Conservation (phyloP, 2,888 invertebrate genomes). For the Ornithoptera priamus region DNA sequence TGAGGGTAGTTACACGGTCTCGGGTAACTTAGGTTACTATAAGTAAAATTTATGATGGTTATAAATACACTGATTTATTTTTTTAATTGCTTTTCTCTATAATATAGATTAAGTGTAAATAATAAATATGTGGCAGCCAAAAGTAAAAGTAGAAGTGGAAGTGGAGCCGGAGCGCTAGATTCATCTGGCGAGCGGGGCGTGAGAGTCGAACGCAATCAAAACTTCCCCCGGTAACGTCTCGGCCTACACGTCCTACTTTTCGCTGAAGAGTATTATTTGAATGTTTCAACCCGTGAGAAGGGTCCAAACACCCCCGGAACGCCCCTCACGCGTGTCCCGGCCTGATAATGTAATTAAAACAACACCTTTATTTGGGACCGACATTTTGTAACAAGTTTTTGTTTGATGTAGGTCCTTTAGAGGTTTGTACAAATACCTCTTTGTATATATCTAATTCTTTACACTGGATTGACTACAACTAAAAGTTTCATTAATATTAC, state of each 20-base stretch:
- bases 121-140: background rate
- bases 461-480: too few relatives aligned
- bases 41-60: too few relatives aligned
- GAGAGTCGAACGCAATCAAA: slow-evolving; percentile 74
- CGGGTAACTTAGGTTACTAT: too few relatives aligned
- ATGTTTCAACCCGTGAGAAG: slow-evolving; percentile 78
- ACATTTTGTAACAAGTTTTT: slow-evolving; percentile 59
- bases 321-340: slow-evolving; percentile 64
- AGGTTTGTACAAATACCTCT: background rate
- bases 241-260: slow-evolving; percentile 56
- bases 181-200: slow-evolving; percentile 65
- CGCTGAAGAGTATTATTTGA: slow-evolving; percentile 77
- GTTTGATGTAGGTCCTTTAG: slow-evolving; percentile 47
- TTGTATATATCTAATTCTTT: background rate
- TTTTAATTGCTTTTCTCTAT: too few relatives aligned
- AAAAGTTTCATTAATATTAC: too few relatives aligned
- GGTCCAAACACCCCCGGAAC: slow-evolving; percentile 55
- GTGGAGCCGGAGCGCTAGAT: slow-evolving; percentile 32
- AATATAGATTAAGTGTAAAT: too few relatives aligned
- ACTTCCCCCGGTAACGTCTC: slow-evolving; percentile 47
- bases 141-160: slow-evolving; percentile 13
- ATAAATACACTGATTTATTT: too few relatives aligned
- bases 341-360: slow-evolving; percentile 80
- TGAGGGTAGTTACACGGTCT: too few relatives aligned
- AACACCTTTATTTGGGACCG: slow-evolving; percentile 75